Conservation (phyloP, 2,113 vertebrate species). For the Tricholaema leucomelas region DNA sequence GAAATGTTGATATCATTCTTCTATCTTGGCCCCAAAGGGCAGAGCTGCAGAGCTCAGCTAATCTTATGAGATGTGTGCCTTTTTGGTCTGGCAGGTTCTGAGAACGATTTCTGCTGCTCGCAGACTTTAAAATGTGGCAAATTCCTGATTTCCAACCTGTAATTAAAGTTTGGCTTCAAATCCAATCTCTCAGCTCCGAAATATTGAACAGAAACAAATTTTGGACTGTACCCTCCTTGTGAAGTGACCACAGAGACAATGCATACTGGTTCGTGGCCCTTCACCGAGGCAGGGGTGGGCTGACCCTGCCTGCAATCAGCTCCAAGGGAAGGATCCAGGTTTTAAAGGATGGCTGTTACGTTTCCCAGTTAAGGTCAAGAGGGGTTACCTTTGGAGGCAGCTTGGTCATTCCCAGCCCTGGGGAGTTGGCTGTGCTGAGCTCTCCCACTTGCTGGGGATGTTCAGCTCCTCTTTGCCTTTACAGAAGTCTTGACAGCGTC, state of each 20-base stretch:
- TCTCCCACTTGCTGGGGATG: not conserved
- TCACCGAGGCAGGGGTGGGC: not conserved
- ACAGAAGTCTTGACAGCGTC: rapidly evolving
- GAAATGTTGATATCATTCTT: conserved; percentile 32
- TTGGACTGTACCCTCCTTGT: not conserved
- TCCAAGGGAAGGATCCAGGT: not conserved
- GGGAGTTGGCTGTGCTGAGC: not conserved
- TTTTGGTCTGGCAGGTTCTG: not conserved
- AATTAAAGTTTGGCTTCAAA: not conserved
- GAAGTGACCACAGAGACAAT: rapidly evolving
- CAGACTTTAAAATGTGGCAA: not conserved
- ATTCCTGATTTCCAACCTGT: not conserved
- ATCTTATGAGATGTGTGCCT: not conserved
- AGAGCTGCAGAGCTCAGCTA: not conserved
- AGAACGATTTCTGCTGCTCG: not conserved
- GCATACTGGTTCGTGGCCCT: rapidly evolving
- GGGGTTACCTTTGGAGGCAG: not conserved
- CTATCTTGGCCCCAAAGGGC: not conserved
- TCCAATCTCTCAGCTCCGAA: not conserved
- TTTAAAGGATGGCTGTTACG: not conserved
- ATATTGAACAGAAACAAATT: not conserved
- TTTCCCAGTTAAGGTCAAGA: rapidly evolving
- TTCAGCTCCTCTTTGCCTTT: not conserved
- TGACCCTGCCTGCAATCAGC: not conserved
- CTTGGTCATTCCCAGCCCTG: not conserved